Conservation (phyloP, 2,113 vertebrate species). For the Sialia sialis region DNA sequence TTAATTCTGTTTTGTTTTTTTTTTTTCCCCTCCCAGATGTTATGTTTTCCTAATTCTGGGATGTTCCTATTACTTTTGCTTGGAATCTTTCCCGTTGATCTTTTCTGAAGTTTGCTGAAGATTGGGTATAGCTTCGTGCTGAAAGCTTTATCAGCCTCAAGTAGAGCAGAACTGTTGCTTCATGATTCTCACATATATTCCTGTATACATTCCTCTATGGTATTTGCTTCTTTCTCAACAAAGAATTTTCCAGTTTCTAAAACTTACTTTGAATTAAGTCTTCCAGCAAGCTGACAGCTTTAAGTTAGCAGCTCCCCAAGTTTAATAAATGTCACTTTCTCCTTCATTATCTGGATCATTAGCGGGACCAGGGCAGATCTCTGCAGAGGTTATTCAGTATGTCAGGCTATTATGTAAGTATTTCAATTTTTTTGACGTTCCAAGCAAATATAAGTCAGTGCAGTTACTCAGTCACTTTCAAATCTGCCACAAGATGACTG, state of each 20-base stretch:
- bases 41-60: conserved; percentile 40
- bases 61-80: conserved; percentile 28
- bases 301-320: background rate
- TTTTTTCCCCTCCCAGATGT: conserved; percentile 17
- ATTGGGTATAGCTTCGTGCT: background rate
- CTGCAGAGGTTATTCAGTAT: background rate
- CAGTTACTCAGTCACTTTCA: background rate
- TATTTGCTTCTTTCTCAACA: background rate
- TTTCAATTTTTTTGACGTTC: accelerated
- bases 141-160: background rate
- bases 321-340: background rate
- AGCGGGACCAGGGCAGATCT: background rate
- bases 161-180: conserved; percentile 14
- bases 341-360: background rate
- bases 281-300: background rate
- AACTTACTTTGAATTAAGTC: background rate
- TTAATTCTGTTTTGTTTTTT: background rate
- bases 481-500: background rate
- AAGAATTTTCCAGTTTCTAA: background rate
- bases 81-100: conserved; percentile 26
- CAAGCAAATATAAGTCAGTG: background rate
- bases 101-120: conserved; percentile 33
- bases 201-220: background rate
- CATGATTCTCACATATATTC: background rate
- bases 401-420: background rate